Conservation (phyloP, 2,888 invertebrate genomes). For the Meliscaeva auricollis region DNA sequence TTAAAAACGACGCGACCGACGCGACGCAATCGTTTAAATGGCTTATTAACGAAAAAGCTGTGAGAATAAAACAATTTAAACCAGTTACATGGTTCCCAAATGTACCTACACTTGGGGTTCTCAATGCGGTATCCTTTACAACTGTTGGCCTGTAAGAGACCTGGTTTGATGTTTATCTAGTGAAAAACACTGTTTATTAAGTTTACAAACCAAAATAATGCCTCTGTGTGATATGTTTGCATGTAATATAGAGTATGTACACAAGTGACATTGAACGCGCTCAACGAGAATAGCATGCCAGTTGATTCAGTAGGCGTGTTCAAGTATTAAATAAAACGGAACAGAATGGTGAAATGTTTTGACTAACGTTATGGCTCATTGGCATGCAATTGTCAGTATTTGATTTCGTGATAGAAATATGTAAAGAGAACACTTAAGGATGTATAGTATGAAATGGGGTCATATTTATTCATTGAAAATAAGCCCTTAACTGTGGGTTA, state of each 20-base stretch:
- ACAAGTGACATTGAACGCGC: conserved; percentile 22
- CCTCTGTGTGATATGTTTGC: conserved; percentile 9
- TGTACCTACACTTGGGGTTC: background rate
- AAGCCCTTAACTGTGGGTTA: too few species aligned
- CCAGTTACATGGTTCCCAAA: background rate
- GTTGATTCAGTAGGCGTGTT: conserved; percentile 34
- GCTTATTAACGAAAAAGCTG: background rate
- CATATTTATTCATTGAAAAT: conserved; percentile 17
- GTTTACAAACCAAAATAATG: conserved; percentile 25
- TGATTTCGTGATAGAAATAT: conserved; percentile 8
- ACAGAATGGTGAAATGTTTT: conserved; percentile 28
- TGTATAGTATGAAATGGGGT: background rate
- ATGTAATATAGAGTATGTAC: too few species aligned
- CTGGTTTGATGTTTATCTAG: conserved; percentile 42
- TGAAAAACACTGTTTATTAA: conserved; percentile 40
- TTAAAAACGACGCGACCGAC: conserved; percentile 54
- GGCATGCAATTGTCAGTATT: conserved; percentile 51
- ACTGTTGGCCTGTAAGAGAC: background rate
- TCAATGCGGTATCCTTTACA: conserved; percentile 12
- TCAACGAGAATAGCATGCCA: conserved; percentile 15
- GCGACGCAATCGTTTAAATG: conserved; percentile 35
- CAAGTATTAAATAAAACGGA: conserved; percentile 24
- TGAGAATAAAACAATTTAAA: background rate
- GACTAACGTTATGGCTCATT: conserved; percentile 35
- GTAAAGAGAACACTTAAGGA: background rate